Evolutionary conservation across 1,140 invertebrate genomes (phyloP), one percentile per base, ranked within the genome.

Genomic region (Drosophila busckii): DNA sequence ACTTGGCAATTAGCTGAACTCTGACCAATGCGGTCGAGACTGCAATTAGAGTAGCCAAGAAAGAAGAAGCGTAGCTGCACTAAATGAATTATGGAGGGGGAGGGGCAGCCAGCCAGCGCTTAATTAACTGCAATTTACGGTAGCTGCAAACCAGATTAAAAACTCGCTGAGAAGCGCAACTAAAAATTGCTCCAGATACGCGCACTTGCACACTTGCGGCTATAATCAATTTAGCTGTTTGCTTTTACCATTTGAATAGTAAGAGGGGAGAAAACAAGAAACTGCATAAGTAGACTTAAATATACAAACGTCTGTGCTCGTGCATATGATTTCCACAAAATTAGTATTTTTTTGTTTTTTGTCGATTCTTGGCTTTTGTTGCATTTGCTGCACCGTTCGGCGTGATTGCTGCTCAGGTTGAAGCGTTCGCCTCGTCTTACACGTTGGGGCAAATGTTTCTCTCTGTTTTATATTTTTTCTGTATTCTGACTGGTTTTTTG

Each of bases 391-490:
- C 31, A 23, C 45, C 32, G 54, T 61, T 64, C 40, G 50, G 35
- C 62, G 68, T 78, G 73, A 78, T 80, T 78, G 73, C n/a, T n/a
- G n/a, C 67, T 68, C 73, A 68, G 63, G 73, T 78, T 80, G 50
- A n/a, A n/a, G n/a, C n/a, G n/a, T 16, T 17, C 49, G 9, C 40
- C 49, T 60, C 50, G 49, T 54, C 56, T 60, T 54, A 44, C 53
- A 62, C 25, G 31, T 35, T 19, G 20, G 7, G 32, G 40, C 38
- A 32, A 16, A 23, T 22, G 34, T 28, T 52, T 54, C 20, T 13
- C 16, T 35, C 59, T 44, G 59, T 56, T 31, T 62, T 44, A 29
- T 40, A 23, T 41, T 28, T 23, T 17, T 20, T 5, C 13, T 7
- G n/a, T n/a, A n/a, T n/a, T n/a, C n/a, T n/a, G n/a, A n/a, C n/a